Base-by-base conservation (phyloP, 2,888 invertebrate genomes). In the Lasioglossum marginatum region DNA sequence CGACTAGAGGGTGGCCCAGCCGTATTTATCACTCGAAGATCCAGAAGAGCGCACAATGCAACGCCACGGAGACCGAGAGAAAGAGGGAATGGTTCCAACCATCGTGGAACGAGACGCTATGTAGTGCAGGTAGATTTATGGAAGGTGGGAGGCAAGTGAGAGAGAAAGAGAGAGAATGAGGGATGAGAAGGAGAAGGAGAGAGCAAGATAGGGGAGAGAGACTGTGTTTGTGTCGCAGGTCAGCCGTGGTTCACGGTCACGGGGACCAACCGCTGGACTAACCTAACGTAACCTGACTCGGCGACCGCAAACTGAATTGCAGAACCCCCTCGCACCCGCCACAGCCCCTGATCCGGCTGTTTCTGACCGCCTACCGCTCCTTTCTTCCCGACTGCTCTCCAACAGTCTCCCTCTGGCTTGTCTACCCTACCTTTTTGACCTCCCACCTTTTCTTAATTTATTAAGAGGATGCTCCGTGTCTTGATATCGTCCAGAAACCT, bases 221-320 rank as follows among this genome's bases (percentile, higher is more conserved):
- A 75, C 88, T 86, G 91, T 92, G 93, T 93, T 93, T 93, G 93
- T 94, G 94, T 94, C 93, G 93, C 94, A 92, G 94, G 94, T 94
- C 94, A 94, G 92, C 91, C 90, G 88, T 88, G 92, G 94, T 94
- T 94, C 94, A 94, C 93, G 94, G 94, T 93, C 94, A 93, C 91
- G 90, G 80, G 89, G 91, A 92, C 91, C 90, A 90, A 93, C 90
- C 90, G 90, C 87, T 86, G 91, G 89, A 92, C 92, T 90, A 91
- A 91, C 90, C 91, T 90, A 92, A 91, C 92, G 86, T 90, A 88
- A 89, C 89, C 86, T 86, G 84, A 91, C 91, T 91, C 91, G 88
- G 89, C 90, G 89, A 91, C 88, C 91, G 88, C 90, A 89, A 90
- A 89, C 89, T 92, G 89, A 93, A 92, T 92, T 92, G 90, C 92